Evolutionary conservation across 2,888 invertebrate genomes (phyloP).

Genomic region (Spatulosminthurus flaviceps): DNA sequence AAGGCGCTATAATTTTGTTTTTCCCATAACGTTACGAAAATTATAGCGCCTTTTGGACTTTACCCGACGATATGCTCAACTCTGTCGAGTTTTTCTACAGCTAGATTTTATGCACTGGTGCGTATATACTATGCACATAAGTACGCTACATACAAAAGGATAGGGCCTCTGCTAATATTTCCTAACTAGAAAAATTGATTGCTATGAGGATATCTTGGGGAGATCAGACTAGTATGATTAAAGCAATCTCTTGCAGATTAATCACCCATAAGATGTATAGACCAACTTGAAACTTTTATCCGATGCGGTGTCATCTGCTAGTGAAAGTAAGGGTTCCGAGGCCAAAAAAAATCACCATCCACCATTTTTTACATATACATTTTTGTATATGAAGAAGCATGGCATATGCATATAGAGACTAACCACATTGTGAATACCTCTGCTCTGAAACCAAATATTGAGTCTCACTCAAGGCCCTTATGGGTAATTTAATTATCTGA

Average conservation of each 20-base stretch:
- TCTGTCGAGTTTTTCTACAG: no score
- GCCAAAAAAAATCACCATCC: not conserved
- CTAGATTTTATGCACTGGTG: no score
- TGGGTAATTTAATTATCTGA: constrained; percentile 16
- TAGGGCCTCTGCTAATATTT: no score
- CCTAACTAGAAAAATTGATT: no score
- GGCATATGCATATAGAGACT: not conserved
- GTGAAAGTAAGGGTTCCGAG: not conserved
- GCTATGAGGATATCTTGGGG: not conserved
- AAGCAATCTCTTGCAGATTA: constrained; percentile 1
- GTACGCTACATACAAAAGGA: no score
- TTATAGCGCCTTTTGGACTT: no score
- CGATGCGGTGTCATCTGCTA: not conserved
- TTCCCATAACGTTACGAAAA: no score
- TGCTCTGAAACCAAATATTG: constrained; percentile 1
- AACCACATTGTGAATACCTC: not conserved
- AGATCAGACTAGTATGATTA: not conserved
- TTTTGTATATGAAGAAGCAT: no score
- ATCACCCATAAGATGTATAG: not conserved
- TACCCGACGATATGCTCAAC: no score
- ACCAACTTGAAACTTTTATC: not conserved
- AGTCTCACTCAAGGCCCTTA: not conserved
- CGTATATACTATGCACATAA: no score
- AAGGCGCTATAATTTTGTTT: no score
- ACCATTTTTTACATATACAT: not conserved